Evolutionary conservation across 1,140 invertebrate species (phyloP), one percentile per base, ranked within the genome.

Genomic region (Ceratoteleas bidentatus): DNA sequence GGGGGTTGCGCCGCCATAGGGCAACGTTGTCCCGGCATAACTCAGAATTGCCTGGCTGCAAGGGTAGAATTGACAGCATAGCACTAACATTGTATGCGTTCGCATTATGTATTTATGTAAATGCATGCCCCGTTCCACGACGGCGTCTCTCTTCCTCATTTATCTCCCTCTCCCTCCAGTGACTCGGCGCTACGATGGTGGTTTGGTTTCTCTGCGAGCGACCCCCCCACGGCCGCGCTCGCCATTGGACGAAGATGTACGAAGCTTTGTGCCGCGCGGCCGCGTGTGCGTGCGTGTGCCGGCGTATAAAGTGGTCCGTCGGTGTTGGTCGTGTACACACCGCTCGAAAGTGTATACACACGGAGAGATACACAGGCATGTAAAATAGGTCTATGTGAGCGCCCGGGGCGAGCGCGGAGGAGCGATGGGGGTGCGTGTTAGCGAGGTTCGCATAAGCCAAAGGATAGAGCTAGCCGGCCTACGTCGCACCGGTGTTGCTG

Each of bases 61-160:
- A 90, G 88, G 88, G 89, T 88, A 91, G 90, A 90, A 91, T 90
- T 90, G 90, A 91, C 90, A 91, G 90, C 87, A 90, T 89, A 90
- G 89, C 86, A 87, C 89, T 89, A 91, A 91, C 90, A 90, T 91
- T 91, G 90, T 91, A 91, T 90, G 87, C 90, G 87, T 83, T 87
- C 85, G 87, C 90, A 90, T 91, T 91, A 91, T 91, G 90, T 91
- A 91, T 91, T 91, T 91, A 91, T 91, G 90, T 91, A 91, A 91
- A 91, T 91, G 90, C 89, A 91, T 90, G 84, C 85, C 84, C 84
- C 87, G 83, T 84, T 80, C 85, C 83, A 76, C 74, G 76, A 70
- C 79, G 70, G 69, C 75, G 61, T 82, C 73, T 80, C 78, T 76
- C 79, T 66, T 76, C 61, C 57, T 69, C 69, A 45, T 72, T 68